phyloP scores from a whole-genome alignment of 2,113 vertebrate genomes.

The Albula goreensis region DNA sequence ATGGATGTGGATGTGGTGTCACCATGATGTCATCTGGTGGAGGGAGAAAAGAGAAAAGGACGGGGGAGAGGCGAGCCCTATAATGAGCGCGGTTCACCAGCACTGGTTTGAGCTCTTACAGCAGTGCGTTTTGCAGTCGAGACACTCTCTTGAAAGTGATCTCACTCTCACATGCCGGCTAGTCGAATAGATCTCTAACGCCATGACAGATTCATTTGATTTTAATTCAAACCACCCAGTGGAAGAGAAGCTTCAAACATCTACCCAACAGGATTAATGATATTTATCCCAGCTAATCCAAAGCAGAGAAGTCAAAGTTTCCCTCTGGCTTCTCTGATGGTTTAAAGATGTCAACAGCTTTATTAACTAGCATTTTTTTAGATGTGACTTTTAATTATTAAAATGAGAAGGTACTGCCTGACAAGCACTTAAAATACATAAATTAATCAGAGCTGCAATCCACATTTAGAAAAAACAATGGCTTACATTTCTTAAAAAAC shows the following conservation, averaged over 20 bases:
- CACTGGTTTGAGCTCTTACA: background rate
- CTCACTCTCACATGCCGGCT: background rate
- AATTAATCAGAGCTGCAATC: background rate
- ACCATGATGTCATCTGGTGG: background rate
- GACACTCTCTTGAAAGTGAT: background rate
- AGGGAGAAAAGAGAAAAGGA: no score
- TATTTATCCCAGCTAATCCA: conserved; percentile 6
- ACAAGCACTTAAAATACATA: background rate
- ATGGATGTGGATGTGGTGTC: background rate
- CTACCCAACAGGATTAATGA: conserved; percentile 19
- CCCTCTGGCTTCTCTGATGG: background rate
- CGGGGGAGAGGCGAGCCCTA: no score
- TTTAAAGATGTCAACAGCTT: background rate
- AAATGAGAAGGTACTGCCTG: background rate
- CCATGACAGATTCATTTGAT: conserved; percentile 20
- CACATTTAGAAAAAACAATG: no score
- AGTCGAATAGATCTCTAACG: conserved; percentile 12
- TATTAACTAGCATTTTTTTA: background rate
- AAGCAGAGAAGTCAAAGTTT: background rate
- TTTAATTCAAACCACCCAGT: conserved; percentile 19
- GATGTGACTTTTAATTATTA: background rate
- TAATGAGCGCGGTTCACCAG: background rate
- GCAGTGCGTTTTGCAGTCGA: background rate
- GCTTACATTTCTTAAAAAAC: background rate
- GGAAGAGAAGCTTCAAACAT: background rate